Conservation (phyloP, 2,888 invertebrate genomes). For the Drosophila eohydei region DNA sequence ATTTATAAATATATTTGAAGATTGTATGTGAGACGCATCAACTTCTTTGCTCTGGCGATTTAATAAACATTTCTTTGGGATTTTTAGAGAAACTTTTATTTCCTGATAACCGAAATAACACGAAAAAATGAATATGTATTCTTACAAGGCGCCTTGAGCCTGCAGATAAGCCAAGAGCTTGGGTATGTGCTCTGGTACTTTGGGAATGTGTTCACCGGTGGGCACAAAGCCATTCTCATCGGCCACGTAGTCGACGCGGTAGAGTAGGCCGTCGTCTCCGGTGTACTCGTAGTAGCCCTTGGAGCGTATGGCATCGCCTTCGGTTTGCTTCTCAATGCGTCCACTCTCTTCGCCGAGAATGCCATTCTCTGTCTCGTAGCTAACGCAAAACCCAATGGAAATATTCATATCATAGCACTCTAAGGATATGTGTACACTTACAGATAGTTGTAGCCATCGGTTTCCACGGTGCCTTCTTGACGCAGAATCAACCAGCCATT, state of each 20-base stretch:
- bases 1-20: not conserved
- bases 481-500: conserved; percentile 86
- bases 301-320: conserved; percentile 87
- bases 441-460: conserved; percentile 87
- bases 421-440: conserved; percentile 60
- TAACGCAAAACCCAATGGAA: conserved; percentile 43
- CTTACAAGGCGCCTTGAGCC: conserved; percentile 67
- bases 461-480: conserved; percentile 86
- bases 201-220: conserved; percentile 82
- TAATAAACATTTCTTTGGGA: not conserved
- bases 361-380: conserved; percentile 87
- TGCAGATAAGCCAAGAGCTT: conserved; percentile 88
- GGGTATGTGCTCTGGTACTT: conserved; percentile 88
- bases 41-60: not conserved
- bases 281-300: conserved; percentile 89
- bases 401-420: not conserved
- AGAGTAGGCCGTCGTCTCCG: conserved; percentile 87
- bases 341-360: conserved; percentile 86
- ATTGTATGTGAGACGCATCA: not conserved
- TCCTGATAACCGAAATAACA: conserved; percentile 15
- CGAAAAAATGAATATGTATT: not conserved
- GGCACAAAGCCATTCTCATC: conserved; percentile 86
- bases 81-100: conserved; percentile 38
- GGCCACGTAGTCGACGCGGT: conserved; percentile 86
- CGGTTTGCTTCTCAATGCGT: conserved; percentile 86